These are phyloP conservation scores for Pachyramphus minor DNA, from an alignment of 2,113 vertebrate genomes.

Conservation along the genomic window DNA sequence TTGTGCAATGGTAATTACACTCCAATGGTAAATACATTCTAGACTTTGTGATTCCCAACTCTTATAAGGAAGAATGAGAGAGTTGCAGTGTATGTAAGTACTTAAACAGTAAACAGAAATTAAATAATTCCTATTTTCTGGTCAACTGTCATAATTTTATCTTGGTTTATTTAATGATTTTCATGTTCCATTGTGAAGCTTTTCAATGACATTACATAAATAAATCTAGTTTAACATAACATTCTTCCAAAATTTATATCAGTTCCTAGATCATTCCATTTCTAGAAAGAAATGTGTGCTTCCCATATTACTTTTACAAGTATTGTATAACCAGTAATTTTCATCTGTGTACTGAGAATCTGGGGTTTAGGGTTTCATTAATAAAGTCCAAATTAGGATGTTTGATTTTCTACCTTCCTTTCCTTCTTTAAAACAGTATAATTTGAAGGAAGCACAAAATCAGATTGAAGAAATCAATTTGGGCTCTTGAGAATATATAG, in stretches of 20 bases:
- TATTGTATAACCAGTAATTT: neutral
- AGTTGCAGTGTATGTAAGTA: neutral
- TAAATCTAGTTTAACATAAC: neutral
- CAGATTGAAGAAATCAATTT: neutral
- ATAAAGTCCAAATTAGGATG: neutral
- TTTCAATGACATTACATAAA: neutral
- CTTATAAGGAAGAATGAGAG: neutral
- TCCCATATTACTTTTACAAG: neutral
- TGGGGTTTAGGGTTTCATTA: neutral
- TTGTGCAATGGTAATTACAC: neutral
- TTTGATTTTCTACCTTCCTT: neutral
- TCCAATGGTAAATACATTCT: neutral
- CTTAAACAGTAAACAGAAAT: neutral
- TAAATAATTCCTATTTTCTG: neutral
- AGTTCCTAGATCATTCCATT: neutral
- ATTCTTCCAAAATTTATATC: neutral
- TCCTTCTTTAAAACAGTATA: neutral
- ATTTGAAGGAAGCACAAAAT: neutral
- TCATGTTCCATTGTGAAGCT: neutral
- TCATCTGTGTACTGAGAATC: neutral
- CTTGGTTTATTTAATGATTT: neutral
- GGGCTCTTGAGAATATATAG: neutral
- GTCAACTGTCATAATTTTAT: neutral
- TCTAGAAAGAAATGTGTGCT: neutral
- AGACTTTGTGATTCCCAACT: neutral